Evolutionary conservation across 1,140 invertebrate genomes (phyloP).

Genomic region (Zaprionus gabonicus): DNA sequence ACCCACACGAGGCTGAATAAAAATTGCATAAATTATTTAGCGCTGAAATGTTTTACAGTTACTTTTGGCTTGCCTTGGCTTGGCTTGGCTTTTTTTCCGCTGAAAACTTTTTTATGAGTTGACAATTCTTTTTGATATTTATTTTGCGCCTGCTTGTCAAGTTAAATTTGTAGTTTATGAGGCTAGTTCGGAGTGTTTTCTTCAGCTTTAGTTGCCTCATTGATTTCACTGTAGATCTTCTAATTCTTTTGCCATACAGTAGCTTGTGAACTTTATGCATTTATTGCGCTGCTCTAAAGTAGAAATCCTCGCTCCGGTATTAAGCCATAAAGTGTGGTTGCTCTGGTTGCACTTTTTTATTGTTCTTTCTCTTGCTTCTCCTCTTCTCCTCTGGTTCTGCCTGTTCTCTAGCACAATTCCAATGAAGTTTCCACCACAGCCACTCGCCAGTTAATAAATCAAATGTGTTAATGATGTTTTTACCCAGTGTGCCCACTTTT

Average conservation of each 20-base stretch:
- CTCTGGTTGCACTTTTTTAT: conserved; percentile 29
- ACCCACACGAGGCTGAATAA: conserved; percentile 71
- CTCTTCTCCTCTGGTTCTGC: conserved; percentile 34
- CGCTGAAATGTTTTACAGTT: conserved; percentile 36
- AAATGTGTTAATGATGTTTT: conserved; percentile 84
- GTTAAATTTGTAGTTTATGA: too few species aligned
- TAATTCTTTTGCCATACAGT: conserved; percentile 44
- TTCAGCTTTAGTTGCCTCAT: too few species aligned
- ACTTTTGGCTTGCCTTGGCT: conserved; percentile 14
- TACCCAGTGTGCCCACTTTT: conserved; percentile 79
- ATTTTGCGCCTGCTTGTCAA: too few species aligned
- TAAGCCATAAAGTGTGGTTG: conserved; percentile 74
- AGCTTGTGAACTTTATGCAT: conserved; percentile 81
- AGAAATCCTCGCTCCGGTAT: conserved; percentile 47
- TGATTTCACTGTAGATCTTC: too few species aligned
- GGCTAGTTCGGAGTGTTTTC: too few species aligned
- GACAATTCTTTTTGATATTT: background rate
- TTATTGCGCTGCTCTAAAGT: conserved; percentile 56
- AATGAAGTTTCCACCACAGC: conserved; percentile 57
- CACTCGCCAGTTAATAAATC: conserved; percentile 84
- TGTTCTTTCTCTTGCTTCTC: conserved; percentile 23
- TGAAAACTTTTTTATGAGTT: conserved; percentile 8
- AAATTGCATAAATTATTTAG: conserved; percentile 79
- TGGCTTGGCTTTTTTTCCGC: conserved; percentile 13
- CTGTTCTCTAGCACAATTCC: conserved; percentile 49